phyloP scores from a whole-genome alignment of 2,797 vertebrate species.

The Morelia viridis region DNA sequence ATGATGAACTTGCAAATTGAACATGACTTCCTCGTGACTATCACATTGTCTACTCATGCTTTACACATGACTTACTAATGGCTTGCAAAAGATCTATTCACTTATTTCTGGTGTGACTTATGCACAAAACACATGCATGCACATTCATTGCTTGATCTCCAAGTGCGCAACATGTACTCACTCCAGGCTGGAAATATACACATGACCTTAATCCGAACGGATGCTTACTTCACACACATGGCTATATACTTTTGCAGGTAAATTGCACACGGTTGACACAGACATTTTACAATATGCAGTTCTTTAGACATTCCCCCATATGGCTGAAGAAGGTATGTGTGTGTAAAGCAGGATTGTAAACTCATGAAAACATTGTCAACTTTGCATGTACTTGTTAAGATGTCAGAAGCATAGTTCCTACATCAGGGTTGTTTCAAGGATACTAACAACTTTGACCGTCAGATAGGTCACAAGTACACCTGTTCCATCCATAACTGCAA shows the following conservation, averaged over 20 bases:
- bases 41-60: conserved; percentile 13
- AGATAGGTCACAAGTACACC: background rate
- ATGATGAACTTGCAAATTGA: conserved; percentile 4
- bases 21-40: conserved; percentile 9
- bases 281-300: background rate
- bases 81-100: conserved; percentile 15
- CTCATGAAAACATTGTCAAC: conserved; percentile 6
- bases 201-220: background rate
- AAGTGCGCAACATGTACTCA: background rate
- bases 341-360: conserved; percentile 27
- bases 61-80: conserved; percentile 26
- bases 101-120: background rate
- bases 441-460: background rate
- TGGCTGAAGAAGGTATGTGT: background rate
- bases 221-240: background rate
- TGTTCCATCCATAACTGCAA: background rate
- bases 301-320: background rate
- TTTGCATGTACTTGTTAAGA: background rate
- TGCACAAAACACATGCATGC: conserved; percentile 18
- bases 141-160: conserved; percentile 6
- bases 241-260: background rate
- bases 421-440: background rate
- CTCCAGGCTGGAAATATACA: background rate
- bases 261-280: background rate
- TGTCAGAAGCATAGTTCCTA: background rate